Percentiles rank a stretch among this genome's conserved stretches.
Conservation (phyloP, 2,113 vertebrate species). For the Ictalurus punctatus region DNA sequence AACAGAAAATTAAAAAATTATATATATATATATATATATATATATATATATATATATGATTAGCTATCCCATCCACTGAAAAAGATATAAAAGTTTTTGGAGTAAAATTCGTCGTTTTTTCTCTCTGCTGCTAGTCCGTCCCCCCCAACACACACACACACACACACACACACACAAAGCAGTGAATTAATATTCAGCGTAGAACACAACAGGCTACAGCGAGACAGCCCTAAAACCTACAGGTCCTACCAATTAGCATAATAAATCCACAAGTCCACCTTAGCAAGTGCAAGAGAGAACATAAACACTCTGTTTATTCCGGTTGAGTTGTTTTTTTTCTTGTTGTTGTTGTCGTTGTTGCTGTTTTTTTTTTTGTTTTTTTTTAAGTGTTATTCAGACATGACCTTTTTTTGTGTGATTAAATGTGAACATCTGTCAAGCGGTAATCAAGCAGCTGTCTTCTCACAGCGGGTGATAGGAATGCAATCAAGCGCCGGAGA, state of each 20-base stretch:
- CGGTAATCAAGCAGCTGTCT: slow-evolving; percentile 14
- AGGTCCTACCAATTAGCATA: not conserved
- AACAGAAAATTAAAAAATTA: not conserved
- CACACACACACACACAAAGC: too few species aligned
- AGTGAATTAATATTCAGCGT: not conserved
- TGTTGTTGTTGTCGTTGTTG: too few species aligned
- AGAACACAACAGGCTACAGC: not conserved
- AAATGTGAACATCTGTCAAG: slow-evolving; percentile 32
- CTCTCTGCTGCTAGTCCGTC: too few species aligned
- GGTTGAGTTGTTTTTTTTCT: not conserved
- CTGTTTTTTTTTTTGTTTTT: not conserved
- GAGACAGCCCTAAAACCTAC: not conserved
- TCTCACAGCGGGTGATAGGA: slow-evolving; percentile 18
- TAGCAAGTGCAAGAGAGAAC: not conserved
- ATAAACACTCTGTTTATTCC: not conserved
- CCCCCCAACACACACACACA: too few species aligned
- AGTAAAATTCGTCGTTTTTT: not conserved
- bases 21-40: too few species aligned
- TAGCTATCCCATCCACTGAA: not conserved
- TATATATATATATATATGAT: too few species aligned
- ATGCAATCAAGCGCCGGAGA: slow-evolving; percentile 26
- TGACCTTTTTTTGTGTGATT: slow-evolving; percentile 24
- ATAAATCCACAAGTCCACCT: not conserved
- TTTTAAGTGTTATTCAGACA: not conserved
- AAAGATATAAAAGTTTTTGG: not conserved